phyloP scores from a whole-genome alignment of 37 sponge, comb jelly and placozoan species.

The Crambe crambe region DNA sequence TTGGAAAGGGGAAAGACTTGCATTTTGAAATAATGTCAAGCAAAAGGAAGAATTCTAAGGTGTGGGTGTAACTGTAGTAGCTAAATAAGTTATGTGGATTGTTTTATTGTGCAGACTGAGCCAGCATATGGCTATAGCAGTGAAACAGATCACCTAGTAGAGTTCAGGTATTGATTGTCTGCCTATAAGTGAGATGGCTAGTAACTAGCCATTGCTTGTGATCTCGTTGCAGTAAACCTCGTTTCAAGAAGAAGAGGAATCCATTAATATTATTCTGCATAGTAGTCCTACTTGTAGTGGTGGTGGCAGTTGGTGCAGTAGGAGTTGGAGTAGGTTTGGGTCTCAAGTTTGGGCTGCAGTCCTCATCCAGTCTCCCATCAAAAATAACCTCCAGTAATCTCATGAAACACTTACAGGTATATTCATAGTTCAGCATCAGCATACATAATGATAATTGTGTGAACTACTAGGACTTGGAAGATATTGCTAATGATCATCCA shows the following conservation, averaged over 20 bases:
- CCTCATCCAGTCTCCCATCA: conserved; percentile 1
- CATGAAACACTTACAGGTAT: conserved; percentile 47
- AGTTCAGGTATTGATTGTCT: not conserved
- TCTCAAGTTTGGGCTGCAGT: not conserved
- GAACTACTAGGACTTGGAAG: conserved; percentile 23
- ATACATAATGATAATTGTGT: not conserved
- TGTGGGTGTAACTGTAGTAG: not conserved
- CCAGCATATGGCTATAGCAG: not conserved
- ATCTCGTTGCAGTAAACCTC: not conserved
- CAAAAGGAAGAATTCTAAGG: not conserved
- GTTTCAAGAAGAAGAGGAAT: not conserved
- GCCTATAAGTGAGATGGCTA: not conserved
- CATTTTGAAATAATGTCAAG: not conserved
- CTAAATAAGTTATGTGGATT: not conserved
- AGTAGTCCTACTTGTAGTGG: conserved; percentile 1
- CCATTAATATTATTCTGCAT: not conserved
- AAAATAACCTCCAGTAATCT: conserved; percentile 23
- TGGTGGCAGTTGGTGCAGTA: conserved; percentile 1
- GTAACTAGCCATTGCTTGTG: not conserved
- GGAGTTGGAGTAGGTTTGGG: conserved; percentile 21
- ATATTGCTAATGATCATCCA: conserved; percentile 9
- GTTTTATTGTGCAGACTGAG: not conserved
- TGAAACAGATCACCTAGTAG: conserved; percentile 13
- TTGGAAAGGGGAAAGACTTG: not conserved
- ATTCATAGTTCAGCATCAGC: not conserved